Conservation (phyloP, 2,113 vertebrate genomes). For the Cariama cristata region DNA sequence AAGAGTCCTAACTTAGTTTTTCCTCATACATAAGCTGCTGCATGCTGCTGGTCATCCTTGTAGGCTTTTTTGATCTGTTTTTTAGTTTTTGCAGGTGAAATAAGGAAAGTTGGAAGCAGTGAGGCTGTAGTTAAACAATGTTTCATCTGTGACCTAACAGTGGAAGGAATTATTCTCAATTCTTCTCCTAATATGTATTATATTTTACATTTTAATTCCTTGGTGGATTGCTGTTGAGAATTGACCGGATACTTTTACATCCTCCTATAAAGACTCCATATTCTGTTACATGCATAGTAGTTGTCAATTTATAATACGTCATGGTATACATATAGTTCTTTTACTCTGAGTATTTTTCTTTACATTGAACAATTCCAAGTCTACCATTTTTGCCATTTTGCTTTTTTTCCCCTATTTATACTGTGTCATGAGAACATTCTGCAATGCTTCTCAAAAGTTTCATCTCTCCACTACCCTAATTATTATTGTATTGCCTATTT, state of each 20-base stretch:
- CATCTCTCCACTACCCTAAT: background rate
- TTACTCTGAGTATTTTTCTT: background rate
- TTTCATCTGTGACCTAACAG: background rate
- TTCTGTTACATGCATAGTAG: background rate
- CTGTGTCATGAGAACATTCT: background rate
- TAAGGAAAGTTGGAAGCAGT: background rate
- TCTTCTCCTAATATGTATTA: background rate
- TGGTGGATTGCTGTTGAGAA: background rate
- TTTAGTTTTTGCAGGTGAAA: background rate
- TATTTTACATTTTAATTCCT: background rate
- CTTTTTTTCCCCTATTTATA: background rate
- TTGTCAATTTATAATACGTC: background rate
- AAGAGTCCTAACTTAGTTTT: background rate
- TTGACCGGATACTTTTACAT: background rate
- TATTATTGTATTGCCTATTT: background rate
- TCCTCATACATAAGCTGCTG: background rate
- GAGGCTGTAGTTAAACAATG: background rate
- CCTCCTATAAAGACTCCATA: background rate
- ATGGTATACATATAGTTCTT: background rate
- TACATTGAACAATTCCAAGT: background rate
- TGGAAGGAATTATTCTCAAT: background rate
- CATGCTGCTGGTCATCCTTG: background rate
- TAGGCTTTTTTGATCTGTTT: background rate
- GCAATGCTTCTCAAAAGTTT: background rate
- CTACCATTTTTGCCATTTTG: background rate